Base-by-base conservation (phyloP, 1,140 invertebrate genomes). In the Anadara kagoshimensis region DNA sequence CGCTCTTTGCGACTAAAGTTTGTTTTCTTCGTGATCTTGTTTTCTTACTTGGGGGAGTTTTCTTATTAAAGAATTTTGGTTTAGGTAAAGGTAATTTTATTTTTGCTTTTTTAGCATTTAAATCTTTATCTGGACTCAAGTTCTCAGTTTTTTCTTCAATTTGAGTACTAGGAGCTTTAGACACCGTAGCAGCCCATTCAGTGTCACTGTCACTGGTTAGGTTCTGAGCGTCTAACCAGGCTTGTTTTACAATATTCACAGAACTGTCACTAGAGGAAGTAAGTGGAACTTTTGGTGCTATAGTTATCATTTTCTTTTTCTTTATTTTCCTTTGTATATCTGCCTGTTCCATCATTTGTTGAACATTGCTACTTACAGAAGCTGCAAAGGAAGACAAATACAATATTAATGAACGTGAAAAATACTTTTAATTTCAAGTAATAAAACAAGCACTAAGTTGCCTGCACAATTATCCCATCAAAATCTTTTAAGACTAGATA, bases 1-100 rank as follows among this genome's bases (percentile, higher is more conserved):
- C 73, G 64, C 49, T 78, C 73, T 57, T 78, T 74, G 69, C 64
- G 57, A 75, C 63, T 29, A 73, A 53, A 71, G 71, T 65, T 68
- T 79, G 59, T 65, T 68, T 68, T 16, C 75, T 69, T 49, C 74
- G 54, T 16, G 78, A 64, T 59, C 61, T 70, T 26, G 61, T 56
- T 18, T 51, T 67, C 41, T 62, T 73, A 1, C 44, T 29, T 47
- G 67, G 73, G 18, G 16, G 56, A 26, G 69, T 64, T 44, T 64
- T 66, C 41, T 66, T 57, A 11, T 57, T 51, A 65, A 76, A 79
- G 20, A 79, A 64, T 44, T 70, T 79, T 14, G 78, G 78, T 44
- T 76, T 73, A 36, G 78, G 78, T 20, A 79, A 68, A 49, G 71
- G 64, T 49, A 54, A 41, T 66, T 67, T 66, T 20, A 58, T n/a